Conservation (phyloP, 2,113 vertebrate species). For the Triplophysa rosa region DNA sequence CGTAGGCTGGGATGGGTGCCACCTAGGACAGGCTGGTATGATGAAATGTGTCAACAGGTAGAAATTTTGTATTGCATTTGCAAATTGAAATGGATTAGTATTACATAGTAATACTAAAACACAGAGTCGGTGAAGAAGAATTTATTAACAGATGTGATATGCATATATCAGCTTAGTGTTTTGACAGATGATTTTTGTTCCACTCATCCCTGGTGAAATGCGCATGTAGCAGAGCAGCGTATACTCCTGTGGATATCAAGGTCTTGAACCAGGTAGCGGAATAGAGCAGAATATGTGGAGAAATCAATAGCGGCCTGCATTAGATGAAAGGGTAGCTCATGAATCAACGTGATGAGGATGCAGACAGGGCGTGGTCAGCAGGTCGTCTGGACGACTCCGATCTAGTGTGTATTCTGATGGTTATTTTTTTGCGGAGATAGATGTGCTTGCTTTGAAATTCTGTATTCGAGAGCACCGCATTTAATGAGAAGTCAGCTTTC, state of each 20-base stretch:
- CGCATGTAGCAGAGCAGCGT: neutral
- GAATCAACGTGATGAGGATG: conserved; percentile 47
- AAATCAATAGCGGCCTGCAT: conserved; percentile 13
- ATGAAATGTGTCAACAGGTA: neutral
- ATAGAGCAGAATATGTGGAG: conserved; percentile 5
- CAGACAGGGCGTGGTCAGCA: conserved; percentile 34
- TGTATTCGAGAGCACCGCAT: conserved; percentile 13
- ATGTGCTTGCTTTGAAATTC: conserved; percentile 21
- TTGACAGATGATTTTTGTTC: neutral
- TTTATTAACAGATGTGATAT: too few species aligned
- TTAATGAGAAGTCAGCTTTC: conserved; percentile 4
- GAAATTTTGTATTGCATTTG: neutral
- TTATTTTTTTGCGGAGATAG: conserved; percentile 9
- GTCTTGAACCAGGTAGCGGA: conserved; percentile 24
- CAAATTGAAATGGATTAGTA: too few species aligned
- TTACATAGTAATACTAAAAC: too few species aligned
- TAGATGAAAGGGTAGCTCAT: conserved; percentile 22
- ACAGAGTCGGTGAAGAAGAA: too few species aligned
- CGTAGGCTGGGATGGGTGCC: conserved; percentile 14
- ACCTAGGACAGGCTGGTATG: neutral
- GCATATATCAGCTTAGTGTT: too few species aligned
- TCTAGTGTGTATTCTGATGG: conserved; percentile 14
- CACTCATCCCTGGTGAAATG: neutral
- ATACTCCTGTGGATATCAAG: conserved; percentile 21
- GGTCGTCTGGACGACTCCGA: conserved; percentile 3